phyloP scores from a whole-genome alignment of 2,888 invertebrate genomes.

The Coelinius sp. region DNA sequence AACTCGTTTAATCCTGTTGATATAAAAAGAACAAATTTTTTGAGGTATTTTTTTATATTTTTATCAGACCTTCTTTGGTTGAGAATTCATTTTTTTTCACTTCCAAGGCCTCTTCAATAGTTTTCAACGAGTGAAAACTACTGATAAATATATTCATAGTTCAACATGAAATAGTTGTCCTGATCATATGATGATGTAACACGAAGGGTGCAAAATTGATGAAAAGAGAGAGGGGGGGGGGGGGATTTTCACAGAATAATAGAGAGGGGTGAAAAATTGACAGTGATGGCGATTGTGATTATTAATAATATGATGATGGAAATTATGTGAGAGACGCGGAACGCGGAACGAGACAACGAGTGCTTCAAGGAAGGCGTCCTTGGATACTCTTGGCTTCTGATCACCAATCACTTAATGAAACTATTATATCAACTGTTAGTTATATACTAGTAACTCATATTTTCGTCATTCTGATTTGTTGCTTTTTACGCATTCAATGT shows the following conservation, averaged over 20 bases:
- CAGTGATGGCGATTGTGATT: constrained; percentile 5
- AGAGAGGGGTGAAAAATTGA: background rate
- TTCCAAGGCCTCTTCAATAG: background rate
- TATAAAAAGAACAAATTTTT: too few relatives aligned
- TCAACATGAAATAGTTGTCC: too few relatives aligned
- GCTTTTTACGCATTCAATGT: background rate
- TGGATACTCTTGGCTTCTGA: constrained; percentile 27
- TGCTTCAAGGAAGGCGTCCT: constrained; percentile 38
- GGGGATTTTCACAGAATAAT: background rate
- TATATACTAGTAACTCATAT: background rate
- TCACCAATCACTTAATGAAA: background rate
- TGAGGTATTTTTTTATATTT: too few relatives aligned
- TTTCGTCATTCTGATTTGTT: background rate
- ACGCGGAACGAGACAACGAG: constrained; percentile 39
- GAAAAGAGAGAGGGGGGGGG: background rate
- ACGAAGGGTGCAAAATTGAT: too few relatives aligned
- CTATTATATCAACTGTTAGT: background rate
- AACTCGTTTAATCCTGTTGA: too few relatives aligned
- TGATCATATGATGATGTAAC: too few relatives aligned
- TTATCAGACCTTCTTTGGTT: too few relatives aligned
- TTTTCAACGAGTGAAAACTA: background rate
- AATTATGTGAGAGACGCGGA: constrained; percentile 34
- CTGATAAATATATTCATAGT: background rate
- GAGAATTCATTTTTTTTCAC: background rate
- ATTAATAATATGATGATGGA: constrained; percentile 16